Evolutionary conservation across 2,888 invertebrate species (phyloP).

Genomic region (Philhelius pedissequus): DNA sequence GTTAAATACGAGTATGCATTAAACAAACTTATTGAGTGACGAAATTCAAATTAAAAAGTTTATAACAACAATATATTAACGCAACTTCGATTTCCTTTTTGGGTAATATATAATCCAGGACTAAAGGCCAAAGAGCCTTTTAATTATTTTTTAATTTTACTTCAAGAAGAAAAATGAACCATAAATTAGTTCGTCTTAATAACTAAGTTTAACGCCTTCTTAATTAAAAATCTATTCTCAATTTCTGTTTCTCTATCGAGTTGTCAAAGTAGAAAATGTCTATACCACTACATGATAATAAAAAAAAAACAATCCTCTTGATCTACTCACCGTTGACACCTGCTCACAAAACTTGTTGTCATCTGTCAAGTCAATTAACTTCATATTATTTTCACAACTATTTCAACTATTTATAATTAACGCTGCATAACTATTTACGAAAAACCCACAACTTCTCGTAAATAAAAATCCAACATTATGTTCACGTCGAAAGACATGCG

Average conservation of each 20-base stretch:
- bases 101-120: background rate
- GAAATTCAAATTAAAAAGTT: too few species aligned
- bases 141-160: background rate
- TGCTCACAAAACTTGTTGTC: conserved; percentile 9
- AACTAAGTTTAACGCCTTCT: background rate
- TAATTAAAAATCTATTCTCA: background rate
- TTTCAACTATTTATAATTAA: conserved; percentile 13
- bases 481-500: background rate
- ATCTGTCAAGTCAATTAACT: conserved; percentile 53
- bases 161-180: background rate
- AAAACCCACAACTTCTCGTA: too few species aligned
- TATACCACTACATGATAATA: background rate
- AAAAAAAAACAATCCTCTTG: background rate
- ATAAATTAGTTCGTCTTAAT: background rate
- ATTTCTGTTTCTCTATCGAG: background rate
- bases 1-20: too few species aligned
- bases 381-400: conserved; percentile 45
- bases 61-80: too few species aligned
- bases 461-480: background rate
- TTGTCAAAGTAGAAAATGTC: background rate
- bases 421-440: background rate
- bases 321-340: background rate
- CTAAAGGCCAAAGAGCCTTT: background rate
- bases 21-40: too few species aligned
- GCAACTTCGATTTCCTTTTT: too few species aligned